Evolutionary conservation across 2,888 invertebrate genomes (phyloP), one percentile per base, ranked within the genome.

Genomic region (Brachylomia viminalis): DNA sequence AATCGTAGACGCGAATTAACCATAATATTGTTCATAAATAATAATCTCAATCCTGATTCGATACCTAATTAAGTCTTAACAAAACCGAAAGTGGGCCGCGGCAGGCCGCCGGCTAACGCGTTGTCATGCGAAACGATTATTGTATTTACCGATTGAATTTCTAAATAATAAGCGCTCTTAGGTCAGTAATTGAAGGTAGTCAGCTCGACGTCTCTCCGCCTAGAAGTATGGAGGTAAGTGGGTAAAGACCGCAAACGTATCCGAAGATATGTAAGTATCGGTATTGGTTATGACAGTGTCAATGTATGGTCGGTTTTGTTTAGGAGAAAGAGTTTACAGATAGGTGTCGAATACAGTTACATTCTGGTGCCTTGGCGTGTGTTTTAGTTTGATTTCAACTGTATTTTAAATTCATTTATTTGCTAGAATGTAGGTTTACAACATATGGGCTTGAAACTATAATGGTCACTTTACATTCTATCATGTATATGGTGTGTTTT

Each of bases 131-230:
- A 93, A 93, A 90, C 92, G 92, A 94, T 95, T 92, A 93, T 93
- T 92, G 91, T 94, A 94, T 93, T 95, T 94, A 95, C 91, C 89
- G 90, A 94, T 91, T 88, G 90, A 92, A 95, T 95, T 94, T 94
- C 93, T 93, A 93, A 90, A 92, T 95, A 95, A 95, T 95, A 91
- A 94, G 89, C 91, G 92, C 93, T 95, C 93, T 94, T 92, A 89
- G 90, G 86, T 76, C 84, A 83, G 80, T 95, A 95, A 95, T 95
- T 95, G 93, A 92, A 92, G 94, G 94, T 92, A 93, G 91, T 93
- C 92, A 90, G 82, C 87, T 88, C 84, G 86, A 91, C 91, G 90
- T 85, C 79, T 90, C 81, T 91, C 92, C 93, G 92, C 93, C 94
- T 88, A 79, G 76, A 69, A 61, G 71, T 59, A 47, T 27, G 64